Conservation (phyloP, 2,888 invertebrate genomes). For the Hybos culiciformis region DNA sequence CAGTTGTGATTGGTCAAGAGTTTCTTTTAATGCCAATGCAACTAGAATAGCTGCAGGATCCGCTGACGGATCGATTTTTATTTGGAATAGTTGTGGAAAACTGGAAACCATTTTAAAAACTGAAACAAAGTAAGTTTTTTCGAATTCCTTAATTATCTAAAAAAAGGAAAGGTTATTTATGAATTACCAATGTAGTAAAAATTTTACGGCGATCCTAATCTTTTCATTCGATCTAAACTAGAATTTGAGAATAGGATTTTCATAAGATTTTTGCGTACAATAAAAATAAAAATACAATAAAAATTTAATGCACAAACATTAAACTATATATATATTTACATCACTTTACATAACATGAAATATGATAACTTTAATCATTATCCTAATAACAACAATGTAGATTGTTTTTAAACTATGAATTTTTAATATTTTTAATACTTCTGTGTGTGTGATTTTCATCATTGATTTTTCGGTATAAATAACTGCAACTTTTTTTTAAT, state of each 20-base stretch:
- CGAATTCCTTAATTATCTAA: neutral
- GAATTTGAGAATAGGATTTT: too few relatives aligned
- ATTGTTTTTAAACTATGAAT: conserved; percentile 4
- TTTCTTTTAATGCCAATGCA: conserved; percentile 83
- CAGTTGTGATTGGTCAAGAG: conserved; percentile 87
- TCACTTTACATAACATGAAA: too few relatives aligned
- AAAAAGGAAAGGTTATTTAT: neutral
- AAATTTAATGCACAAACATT: too few relatives aligned
- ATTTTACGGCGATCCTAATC: too few relatives aligned
- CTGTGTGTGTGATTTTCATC: conserved; percentile 1
- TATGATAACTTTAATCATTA: too few relatives aligned
- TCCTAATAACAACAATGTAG: too few relatives aligned
- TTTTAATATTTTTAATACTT: conserved; percentile 5
- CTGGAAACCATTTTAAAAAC: conserved; percentile 68
- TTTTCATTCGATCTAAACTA: too few relatives aligned
- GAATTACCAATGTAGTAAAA: neutral
- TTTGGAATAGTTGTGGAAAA: conserved; percentile 75
- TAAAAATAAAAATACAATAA: too few relatives aligned
- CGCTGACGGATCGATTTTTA: conserved; percentile 76
- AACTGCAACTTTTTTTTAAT: conserved; percentile 11
- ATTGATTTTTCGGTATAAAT: conserved; percentile 11
- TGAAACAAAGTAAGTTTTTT: conserved; percentile 51
- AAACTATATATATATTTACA: too few relatives aligned
- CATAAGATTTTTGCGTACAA: too few relatives aligned
- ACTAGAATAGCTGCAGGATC: conserved; percentile 84